Conservation (phyloP, 2,113 vertebrate species). For the Poecilia latipinna region DNA sequence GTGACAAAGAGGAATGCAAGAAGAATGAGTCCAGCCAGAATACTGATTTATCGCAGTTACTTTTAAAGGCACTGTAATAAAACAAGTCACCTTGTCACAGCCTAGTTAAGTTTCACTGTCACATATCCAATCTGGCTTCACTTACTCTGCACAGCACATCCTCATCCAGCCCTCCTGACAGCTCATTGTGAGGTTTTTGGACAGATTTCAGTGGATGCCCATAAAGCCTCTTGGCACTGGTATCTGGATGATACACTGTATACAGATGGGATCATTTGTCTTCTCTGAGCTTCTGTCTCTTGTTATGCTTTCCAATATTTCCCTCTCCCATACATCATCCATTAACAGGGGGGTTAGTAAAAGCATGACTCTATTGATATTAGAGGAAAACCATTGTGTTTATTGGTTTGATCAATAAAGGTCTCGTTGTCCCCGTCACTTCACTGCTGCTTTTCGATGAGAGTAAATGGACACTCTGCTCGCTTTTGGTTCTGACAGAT, state of each 20-base stretch:
- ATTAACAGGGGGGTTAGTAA: constrained; percentile 62
- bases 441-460: constrained; percentile 43
- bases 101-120: constrained; percentile 12
- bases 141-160: constrained; percentile 34
- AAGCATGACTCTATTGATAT: constrained; percentile 45
- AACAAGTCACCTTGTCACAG: constrained; percentile 47
- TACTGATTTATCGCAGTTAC: constrained; percentile 30
- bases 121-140: constrained; percentile 23
- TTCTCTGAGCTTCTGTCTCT: constrained; percentile 51
- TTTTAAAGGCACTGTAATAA: constrained; percentile 46
- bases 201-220: constrained; percentile 43
- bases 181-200: constrained; percentile 50
- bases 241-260: constrained; percentile 50
- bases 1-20: constrained; percentile 5
- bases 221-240: constrained; percentile 47
- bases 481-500: constrained; percentile 41
- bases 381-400: constrained; percentile 35
- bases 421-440: constrained; percentile 56
- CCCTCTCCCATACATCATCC: constrained; percentile 49
- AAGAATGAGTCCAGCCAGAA: constrained; percentile 12
- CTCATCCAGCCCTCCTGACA: constrained; percentile 37
- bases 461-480: constrained; percentile 34
- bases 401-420: constrained; percentile 54
- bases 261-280: constrained; percentile 72
- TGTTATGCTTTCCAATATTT: constrained; percentile 36